A percentile compares a stretch with the other conserved stretches of the same genome.
Conservation (phyloP, 2,797 vertebrate genomes). For the Serranus cabrilla region DNA sequence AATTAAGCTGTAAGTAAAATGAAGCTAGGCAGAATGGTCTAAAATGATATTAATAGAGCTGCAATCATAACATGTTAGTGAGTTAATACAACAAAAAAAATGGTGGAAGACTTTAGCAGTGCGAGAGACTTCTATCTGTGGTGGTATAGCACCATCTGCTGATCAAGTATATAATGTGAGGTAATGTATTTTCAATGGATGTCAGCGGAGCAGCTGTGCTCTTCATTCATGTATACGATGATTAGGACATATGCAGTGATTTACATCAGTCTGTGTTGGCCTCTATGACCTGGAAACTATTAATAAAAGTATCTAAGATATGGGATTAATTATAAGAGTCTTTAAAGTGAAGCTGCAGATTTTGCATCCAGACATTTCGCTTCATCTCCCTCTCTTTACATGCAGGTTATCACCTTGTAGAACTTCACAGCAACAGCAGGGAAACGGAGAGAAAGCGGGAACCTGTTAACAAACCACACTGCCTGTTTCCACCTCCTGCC, state of each 20-base stretch:
- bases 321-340: neutral
- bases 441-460: neutral
- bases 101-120: neutral
- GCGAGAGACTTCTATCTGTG: neutral
- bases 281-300: slow-evolving; percentile 1
- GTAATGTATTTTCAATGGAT: neutral
- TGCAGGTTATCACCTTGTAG: neutral
- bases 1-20: neutral
- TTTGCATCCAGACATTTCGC: neutral
- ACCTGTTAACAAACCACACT: neutral
- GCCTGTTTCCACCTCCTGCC: slow-evolving; percentile 11
- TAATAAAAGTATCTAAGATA: neutral
- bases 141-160: slow-evolving; percentile 54
- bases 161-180: slow-evolving; percentile 5
- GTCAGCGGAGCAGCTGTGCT: neutral
- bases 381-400: neutral
- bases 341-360: neutral
- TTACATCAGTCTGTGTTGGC: neutral
- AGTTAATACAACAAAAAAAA: neutral
- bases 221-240: neutral
- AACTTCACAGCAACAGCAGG: neutral
- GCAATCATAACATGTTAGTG: neutral
- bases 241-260: neutral
- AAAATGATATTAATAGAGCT: neutral
- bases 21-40: neutral